Base-by-base conservation (phyloP, 2,888 invertebrate genomes). In the Girardia tigrina region DNA sequence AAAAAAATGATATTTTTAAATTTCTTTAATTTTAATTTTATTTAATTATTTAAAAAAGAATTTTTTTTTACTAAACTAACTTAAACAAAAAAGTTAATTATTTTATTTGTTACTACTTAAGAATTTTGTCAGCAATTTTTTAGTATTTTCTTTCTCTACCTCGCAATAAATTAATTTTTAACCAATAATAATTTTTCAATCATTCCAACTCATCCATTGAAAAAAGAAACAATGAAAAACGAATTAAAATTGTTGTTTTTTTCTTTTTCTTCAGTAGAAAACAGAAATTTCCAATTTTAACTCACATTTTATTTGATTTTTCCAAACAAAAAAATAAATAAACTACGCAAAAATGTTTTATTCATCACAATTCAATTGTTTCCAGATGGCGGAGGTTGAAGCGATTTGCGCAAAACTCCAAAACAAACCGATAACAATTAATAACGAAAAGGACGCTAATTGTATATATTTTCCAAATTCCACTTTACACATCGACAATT, bases 151-250 rank as follows among this genome's bases (percentile, higher is more conserved):
- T 56, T 56, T 56, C 56, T 56, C 56, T n/a, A 20, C 16, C n/a
- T 56, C 56, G 56, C 56, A 56, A 56, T 56, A 56, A 56, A 20
- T 56, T 8, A 56, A 56, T 20, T 20, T 56, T 56, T 56, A 56
- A n/a, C 56, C 56, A 56, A 56, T 56, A 56, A 56, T 56, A 56
- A 56, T 56, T 56, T 56, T 56, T 56, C 56, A 56, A 56, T 56
- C 23, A 56, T 56, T 56, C n/a, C 56, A 56, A 56, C 56, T 56
- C 56, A 56, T 56, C 56, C 56, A 56, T 56, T 56, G 56, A 56
- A 56, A 56, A 12, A 20, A 23, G 23, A 56, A 56, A 56, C 56
- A 56, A 56, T 56, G 56, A 56, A 56, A 56, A 56, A 56, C 56
- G 56, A 56, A 56, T 56, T 56, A 56, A 56, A 56, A 56, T 56